Conservation (phyloP, 2,888 invertebrate genomes). For the Ectropis crepuscularia region DNA sequence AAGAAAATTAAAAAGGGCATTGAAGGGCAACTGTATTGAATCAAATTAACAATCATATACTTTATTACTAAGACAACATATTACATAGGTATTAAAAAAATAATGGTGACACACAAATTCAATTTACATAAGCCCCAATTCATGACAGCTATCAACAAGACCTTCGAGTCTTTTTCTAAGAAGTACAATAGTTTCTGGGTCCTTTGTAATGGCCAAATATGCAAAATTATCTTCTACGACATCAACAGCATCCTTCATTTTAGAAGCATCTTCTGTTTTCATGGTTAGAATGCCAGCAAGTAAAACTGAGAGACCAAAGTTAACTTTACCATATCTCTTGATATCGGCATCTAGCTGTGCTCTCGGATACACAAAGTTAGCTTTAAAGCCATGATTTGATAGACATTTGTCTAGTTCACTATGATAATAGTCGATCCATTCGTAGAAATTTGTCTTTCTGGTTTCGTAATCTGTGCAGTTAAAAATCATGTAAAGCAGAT, state of each 20-base stretch:
- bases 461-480: conserved; percentile 50
- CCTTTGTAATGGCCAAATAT: neutral
- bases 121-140: conserved; percentile 13
- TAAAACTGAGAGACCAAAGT: conserved; percentile 36
- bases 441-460: conserved; percentile 44
- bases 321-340: conserved; percentile 43
- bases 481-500: conserved; percentile 49
- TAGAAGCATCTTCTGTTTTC: conserved; percentile 43
- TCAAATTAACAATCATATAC: too few relatives aligned
- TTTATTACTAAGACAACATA: too few relatives aligned
- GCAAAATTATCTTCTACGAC: neutral
- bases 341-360: conserved; percentile 50
- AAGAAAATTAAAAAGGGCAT: too few relatives aligned
- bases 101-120: too few relatives aligned
- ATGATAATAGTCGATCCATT: conserved; percentile 52
- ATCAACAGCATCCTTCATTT: conserved; percentile 34
- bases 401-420: conserved; percentile 45
- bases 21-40: too few relatives aligned
- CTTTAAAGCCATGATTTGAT: conserved; percentile 45
- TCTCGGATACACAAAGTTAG: conserved; percentile 44
- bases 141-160: conserved; percentile 36
- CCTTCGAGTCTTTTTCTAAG: conserved; percentile 40
- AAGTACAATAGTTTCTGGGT: conserved; percentile 15
- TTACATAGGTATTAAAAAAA: too few relatives aligned
- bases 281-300: conserved; percentile 34